Evolutionary conservation across 2,113 vertebrate genomes (phyloP).

Genomic region (Kryptolebias marmoratus): DNA sequence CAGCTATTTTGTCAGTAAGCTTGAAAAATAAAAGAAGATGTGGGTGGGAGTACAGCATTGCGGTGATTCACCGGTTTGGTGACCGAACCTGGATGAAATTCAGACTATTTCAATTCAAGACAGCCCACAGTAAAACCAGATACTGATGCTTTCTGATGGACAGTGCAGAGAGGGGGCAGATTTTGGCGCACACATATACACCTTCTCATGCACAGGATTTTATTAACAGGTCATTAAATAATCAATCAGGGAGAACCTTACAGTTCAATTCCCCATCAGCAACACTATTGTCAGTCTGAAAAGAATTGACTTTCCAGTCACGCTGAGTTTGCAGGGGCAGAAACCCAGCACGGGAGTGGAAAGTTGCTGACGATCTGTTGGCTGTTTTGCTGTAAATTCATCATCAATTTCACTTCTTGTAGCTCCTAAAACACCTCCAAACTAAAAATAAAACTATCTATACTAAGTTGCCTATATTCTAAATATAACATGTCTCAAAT

Average conservation of each 20-base stretch:
- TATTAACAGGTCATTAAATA: constrained; percentile 31
- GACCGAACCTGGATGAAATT: constrained; percentile 62
- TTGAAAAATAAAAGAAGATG: constrained; percentile 48
- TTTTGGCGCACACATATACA: not conserved
- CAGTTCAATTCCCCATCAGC: constrained; percentile 23
- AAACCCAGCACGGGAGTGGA: not conserved
- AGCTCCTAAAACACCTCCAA: not conserved
- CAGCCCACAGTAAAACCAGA: not conserved
- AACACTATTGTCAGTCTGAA: constrained; percentile 22
- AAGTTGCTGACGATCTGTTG: constrained; percentile 15
- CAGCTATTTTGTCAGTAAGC: constrained; percentile 49
- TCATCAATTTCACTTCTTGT: not conserved
- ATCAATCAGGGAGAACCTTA: constrained; percentile 12
- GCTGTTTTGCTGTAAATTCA: constrained; percentile 6
- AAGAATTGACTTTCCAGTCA: constrained; percentile 28
- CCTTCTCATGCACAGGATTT: constrained; percentile 24
- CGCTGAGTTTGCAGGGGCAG: not conserved
- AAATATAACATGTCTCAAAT: not conserved
- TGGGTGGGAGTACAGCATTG: constrained; percentile 45
- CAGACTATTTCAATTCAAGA: not conserved
- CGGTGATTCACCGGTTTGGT: constrained; percentile 64
- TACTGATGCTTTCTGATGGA: not conserved
- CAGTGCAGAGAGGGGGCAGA: not conserved
- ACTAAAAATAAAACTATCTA: not conserved
- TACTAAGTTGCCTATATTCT: not conserved